Percentiles rank a stretch among this genome's conserved stretches.
These are phyloP conservation scores for Loxodonta africana DNA, from an alignment of 2,113 vertebrate species.

Conservation along the genomic window DNA sequence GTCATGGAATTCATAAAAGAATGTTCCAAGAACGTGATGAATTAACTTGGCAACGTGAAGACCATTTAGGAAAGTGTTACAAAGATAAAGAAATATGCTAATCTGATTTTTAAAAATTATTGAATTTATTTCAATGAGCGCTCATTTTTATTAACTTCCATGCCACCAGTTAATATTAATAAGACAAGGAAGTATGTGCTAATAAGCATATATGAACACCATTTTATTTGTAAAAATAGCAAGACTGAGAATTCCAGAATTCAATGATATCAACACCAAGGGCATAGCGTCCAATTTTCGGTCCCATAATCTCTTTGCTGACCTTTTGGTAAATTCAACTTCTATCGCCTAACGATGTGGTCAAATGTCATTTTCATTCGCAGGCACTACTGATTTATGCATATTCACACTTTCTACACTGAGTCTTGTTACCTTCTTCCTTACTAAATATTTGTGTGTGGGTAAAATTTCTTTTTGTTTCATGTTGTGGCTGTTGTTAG, in stretches of 20 bases:
- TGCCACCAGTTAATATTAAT: conserved; percentile 15
- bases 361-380: not conserved
- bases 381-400: not conserved
- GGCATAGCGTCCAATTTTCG: not conserved
- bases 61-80: conserved; percentile 1
- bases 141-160: conserved; percentile 46
- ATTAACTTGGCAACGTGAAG: not conserved
- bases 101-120: not conserved
- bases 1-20: conserved; percentile 1
- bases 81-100: not conserved
- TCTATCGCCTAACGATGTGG: not conserved
- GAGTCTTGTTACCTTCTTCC: not conserved
- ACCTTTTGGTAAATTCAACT: not conserved
- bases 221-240: conserved; percentile 30
- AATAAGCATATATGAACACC: not conserved
- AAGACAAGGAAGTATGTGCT: not conserved
- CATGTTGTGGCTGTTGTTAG: not conserved
- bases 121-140: not conserved
- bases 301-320: not conserved
- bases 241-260: conserved; percentile 15
- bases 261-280: not conserved
- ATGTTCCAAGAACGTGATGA: not conserved
- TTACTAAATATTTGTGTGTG: not conserved
- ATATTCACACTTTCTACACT: not conserved
- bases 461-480: not conserved